phyloP scores from a whole-genome alignment of 2,888 invertebrate genomes.

The Alitta virens region DNA sequence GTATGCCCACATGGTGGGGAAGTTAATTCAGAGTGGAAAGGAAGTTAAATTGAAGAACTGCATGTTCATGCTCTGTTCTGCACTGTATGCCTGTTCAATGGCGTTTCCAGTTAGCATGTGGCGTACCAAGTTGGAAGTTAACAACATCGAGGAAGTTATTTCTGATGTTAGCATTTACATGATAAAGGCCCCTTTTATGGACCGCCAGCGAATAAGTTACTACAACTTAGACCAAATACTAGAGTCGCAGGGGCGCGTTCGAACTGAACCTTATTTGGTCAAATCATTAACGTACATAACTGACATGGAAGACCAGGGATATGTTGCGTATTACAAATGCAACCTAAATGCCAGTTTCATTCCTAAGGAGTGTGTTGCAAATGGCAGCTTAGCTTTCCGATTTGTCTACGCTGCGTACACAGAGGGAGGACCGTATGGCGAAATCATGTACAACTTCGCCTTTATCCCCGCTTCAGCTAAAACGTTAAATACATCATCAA shows the following conservation, averaged over 20 bases:
- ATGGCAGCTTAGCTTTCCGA: conserved; percentile 2
- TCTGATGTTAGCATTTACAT: conserved; percentile 19
- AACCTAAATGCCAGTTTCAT: background rate
- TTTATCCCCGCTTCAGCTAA: background rate
- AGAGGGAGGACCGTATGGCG: conserved; percentile 14
- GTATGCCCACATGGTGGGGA: conserved; percentile 31
- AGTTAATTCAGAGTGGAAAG: conserved; percentile 18
- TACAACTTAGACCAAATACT: conserved; percentile 4
- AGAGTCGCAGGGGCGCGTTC: conserved; percentile 12
- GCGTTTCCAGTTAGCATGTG: conserved; percentile 26
- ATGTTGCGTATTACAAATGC: background rate
- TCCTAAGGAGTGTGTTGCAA: conserved; percentile 4
- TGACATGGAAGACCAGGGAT: background rate
- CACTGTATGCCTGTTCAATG: conserved; percentile 23
- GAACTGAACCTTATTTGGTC: background rate
- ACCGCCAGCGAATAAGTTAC: background rate
- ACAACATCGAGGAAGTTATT: background rate
- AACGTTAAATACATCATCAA: background rate
- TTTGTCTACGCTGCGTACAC: conserved; percentile 9
- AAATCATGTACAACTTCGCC: conserved; percentile 15
- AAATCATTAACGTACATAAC: background rate
- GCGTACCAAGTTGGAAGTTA: background rate
- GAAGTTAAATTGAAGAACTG: conserved; percentile 17
- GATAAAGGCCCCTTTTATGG: conserved; percentile 13
- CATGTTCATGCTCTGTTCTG: conserved; percentile 22